Base-by-base conservation (phyloP, 2,113 vertebrate genomes). In the Microtus richardsoni region DNA sequence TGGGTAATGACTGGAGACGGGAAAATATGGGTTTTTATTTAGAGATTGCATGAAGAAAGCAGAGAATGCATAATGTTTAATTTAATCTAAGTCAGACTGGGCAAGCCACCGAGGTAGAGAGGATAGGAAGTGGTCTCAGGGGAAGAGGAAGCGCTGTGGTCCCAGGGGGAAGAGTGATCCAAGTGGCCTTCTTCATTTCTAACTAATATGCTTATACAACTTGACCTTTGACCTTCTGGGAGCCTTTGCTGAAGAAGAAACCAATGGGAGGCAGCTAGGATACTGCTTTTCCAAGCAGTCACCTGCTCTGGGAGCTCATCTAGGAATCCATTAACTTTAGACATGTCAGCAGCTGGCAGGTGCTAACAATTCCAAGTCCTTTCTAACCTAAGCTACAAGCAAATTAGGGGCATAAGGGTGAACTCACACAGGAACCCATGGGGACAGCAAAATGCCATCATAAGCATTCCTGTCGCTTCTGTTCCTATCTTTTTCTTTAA, bases 141-240 rank as follows among this genome's bases (percentile, higher is more conserved):
- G 68, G 82, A 80, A 77, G 47, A 41, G 22, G n/a, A 83, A 39
- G 70, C 19, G 19, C 8, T 71, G 44, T 28, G 70, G 36, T 71
- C 70, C 70, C 36, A 47, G 30, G 83, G 54, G 74, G 68, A 82
- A 41, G 89, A 79, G 7, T 47, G 12, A 84, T 21, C 36, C n/a
- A 91, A 75, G 28, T 47, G n/a, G 21, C 91, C 52, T 60, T 94
- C 88, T 82, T 26, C 36, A 93, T 89, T 89, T 95, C 66, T 97
- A 82, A 60, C 4, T 94, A 78, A 91, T 95, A 36, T 58, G 21
- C 92, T 97, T 94, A 95, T 89, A 95, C 39, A 73, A 84, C 91
- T 73, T 89, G 78, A 78, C 84, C 91, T 89, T 74, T 79, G 19
- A 19, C 75, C 41, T 94, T 92, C 68, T 91, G 52, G 70, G 47